Evolutionary conservation across 2,888 invertebrate genomes (phyloP).

Genomic region (Cataglyphis altisquamis): DNA sequence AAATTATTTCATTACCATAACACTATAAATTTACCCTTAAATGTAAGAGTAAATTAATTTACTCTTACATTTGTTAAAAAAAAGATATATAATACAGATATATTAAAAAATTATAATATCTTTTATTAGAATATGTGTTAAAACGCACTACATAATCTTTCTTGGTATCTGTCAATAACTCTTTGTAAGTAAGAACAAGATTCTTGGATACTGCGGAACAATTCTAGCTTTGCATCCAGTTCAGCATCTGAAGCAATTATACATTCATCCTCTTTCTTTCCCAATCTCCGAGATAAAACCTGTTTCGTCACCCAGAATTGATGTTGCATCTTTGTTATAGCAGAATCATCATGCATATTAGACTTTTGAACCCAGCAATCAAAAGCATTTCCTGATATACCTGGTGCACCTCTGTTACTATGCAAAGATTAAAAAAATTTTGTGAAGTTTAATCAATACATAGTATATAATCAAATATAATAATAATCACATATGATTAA

Average conservation of each 20-base stretch:
- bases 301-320: constrained; percentile 99
- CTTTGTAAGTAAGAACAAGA: constrained; percentile 95
- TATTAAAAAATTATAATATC: neutral
- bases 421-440: constrained; percentile 36
- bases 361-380: constrained; percentile 87
- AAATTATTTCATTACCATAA: neutral
- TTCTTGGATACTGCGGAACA: constrained; percentile 96
- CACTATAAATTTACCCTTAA: neutral
- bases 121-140: constrained; percentile 17
- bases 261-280: constrained; percentile 99
- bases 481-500: neutral
- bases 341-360: constrained; percentile 85
- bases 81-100: constrained; percentile 2
- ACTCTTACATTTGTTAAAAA: neutral
- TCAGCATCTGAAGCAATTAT: constrained; percentile 98
- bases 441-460: neutral
- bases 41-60: no score
- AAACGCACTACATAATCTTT: constrained; percentile 92
- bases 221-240: constrained; percentile 97
- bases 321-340: constrained; percentile 93
- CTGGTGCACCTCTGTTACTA: constrained; percentile 79
- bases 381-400: constrained; percentile 85
- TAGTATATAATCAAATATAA: neutral
- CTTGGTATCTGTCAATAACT: constrained; percentile 97
- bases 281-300: constrained; percentile 96